A percentile compares a stretch with the other conserved stretches of the same genome.
Conservation (phyloP, 2,888 invertebrate species). For the Perdita meconis region DNA sequence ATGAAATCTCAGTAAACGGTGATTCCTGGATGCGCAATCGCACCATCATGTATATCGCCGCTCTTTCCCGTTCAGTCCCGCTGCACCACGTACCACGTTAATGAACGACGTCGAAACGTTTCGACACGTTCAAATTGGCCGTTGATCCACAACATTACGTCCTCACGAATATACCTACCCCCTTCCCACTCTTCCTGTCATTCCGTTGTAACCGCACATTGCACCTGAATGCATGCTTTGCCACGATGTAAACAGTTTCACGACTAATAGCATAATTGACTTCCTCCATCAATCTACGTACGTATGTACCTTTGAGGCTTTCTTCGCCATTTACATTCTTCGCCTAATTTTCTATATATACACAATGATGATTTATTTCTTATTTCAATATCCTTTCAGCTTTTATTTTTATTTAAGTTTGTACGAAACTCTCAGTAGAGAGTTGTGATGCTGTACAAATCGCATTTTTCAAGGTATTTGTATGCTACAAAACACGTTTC, state of each 20-base stretch:
- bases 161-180: neutral
- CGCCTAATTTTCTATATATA: neutral
- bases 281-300: constrained; percentile 54
- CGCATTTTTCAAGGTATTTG: too few relatives aligned
- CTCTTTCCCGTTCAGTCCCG: constrained; percentile 28
- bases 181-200: neutral
- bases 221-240: constrained; percentile 5
- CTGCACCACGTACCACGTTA: constrained; percentile 70
- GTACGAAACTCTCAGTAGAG: too few relatives aligned
- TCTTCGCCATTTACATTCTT: constrained; percentile 10
- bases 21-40: constrained; percentile 49
- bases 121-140: constrained; percentile 75
- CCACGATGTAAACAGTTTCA: constrained; percentile 58
- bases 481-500: too few relatives aligned
- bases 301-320: constrained; percentile 29
- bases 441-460: too few relatives aligned
- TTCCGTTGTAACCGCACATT: constrained; percentile 16
- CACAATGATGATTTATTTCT: too few relatives aligned
- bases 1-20: constrained; percentile 72
- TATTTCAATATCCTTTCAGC: too few relatives aligned
- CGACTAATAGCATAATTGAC: constrained; percentile 60
- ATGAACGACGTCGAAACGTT: constrained; percentile 76
- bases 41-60: constrained; percentile 21
- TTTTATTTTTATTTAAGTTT: too few relatives aligned
- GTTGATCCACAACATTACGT: constrained; percentile 53